Percentiles rank a stretch among this genome's conserved stretches.
These are phyloP conservation scores for Platalea minor DNA, from an alignment of 2,797 vertebrate species.

Conservation along the genomic window DNA sequence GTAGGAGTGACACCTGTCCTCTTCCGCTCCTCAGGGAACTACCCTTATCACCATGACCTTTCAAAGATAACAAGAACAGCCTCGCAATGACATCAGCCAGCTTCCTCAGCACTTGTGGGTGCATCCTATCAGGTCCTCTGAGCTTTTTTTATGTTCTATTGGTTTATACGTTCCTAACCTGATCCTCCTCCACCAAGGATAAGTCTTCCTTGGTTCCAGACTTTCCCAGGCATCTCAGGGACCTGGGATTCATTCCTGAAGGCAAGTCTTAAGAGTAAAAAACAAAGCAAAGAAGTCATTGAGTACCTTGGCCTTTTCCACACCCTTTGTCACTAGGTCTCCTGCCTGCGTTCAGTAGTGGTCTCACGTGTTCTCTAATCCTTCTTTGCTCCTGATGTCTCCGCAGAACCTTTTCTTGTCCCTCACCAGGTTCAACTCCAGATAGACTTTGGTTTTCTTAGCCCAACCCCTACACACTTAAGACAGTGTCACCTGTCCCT, in stretches of 20 bases:
- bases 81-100: not conserved
- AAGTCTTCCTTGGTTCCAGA: not conserved
- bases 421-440: not conserved
- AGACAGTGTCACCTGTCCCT: not conserved
- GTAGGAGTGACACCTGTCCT: not conserved
- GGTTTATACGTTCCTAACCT: not conserved
- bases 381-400: not conserved
- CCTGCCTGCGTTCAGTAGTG: not conserved
- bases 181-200: not conserved
- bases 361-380: not conserved
- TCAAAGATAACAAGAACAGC: not conserved
- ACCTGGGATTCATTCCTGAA: not conserved
- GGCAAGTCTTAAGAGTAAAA: not conserved
- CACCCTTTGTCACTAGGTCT: not conserved
- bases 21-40: not conserved
- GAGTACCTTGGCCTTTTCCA: not conserved
- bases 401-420: not conserved
- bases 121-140: not conserved
- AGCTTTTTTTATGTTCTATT: not conserved
- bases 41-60: not conserved
- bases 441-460: not conserved
- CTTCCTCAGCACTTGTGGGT: not conserved
- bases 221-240: not conserved
- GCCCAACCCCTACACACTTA: not conserved
- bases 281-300: accelerated